Percentiles rank a stretch among this genome's conserved stretches.
phyloP scores from a whole-genome alignment of 2,888 invertebrate genomes.

The Leptinotarsa rubiginosa region DNA sequence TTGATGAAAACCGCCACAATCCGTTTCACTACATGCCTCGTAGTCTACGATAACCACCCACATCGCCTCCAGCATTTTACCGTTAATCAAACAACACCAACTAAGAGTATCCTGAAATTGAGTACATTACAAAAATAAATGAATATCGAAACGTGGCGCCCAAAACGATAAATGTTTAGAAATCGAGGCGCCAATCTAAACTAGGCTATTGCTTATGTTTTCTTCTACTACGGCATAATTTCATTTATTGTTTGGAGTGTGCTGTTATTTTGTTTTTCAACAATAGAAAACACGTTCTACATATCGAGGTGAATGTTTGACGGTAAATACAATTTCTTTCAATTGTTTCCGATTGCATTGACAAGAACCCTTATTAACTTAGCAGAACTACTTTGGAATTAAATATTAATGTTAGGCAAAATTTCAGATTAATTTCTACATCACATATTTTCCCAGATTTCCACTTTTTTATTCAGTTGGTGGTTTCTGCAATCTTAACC shows the following conservation, averaged over 20 bases:
- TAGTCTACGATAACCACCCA: slow-evolving; percentile 19
- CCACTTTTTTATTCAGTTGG: too few species aligned
- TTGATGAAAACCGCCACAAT: too few species aligned
- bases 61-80: slow-evolving; percentile 13
- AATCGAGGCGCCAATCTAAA: slow-evolving; percentile 45
- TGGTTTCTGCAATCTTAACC: too few species aligned
- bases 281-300: neutral
- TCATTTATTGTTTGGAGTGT: slow-evolving; percentile 14
- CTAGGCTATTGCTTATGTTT: slow-evolving; percentile 30
- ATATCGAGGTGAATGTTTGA: too few species aligned
- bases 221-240: slow-evolving; percentile 21
- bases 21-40: neutral
- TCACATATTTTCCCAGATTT: too few species aligned
- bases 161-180: slow-evolving; percentile 49
- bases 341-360: too few species aligned
- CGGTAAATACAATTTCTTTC: too few species aligned
- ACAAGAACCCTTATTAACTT: too few species aligned
- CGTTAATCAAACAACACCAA: slow-evolving; percentile 40
- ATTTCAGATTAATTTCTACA: too few species aligned
- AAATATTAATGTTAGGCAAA: too few species aligned
- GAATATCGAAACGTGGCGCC: slow-evolving; percentile 49
- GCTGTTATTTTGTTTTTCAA: neutral
- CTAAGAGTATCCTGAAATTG: slow-evolving; percentile 31
- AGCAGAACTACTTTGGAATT: too few species aligned
- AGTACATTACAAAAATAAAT: slow-evolving; percentile 49